Percentiles rank a stretch among this genome's conserved stretches.
phyloP scores from a whole-genome alignment of 2,113 vertebrate species.

The Phodopus roborovskii region DNA sequence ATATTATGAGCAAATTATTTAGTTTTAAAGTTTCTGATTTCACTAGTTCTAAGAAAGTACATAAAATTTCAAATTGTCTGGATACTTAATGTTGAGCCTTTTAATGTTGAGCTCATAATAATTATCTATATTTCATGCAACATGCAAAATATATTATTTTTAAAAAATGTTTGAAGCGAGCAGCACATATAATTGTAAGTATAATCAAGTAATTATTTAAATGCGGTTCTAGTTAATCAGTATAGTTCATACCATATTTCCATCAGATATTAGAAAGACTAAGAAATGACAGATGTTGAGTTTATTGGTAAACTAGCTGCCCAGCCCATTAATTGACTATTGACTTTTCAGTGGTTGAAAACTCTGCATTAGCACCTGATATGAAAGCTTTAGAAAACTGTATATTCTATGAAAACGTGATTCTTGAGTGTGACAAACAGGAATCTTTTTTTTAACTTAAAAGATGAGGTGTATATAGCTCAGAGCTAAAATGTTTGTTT shows the following conservation, averaged over 20 bases:
- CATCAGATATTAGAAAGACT: neutral
- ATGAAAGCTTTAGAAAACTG: neutral
- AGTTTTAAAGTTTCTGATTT: neutral
- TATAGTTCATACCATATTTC: neutral
- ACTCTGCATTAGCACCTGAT: neutral
- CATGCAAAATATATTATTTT: neutral
- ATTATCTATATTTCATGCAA: neutral
- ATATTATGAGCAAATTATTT: neutral
- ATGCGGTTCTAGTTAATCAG: constrained; percentile 13
- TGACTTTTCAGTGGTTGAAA: neutral
- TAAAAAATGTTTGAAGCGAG: neutral
- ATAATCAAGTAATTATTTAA: constrained; percentile 11
- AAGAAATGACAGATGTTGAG: neutral
- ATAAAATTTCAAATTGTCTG: neutral
- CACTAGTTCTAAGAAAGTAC: neutral
- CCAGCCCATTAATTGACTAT: neutral
- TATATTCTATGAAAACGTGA: neutral
- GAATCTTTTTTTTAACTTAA: neutral
- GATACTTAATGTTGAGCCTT: neutral
- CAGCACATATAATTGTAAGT: neutral
- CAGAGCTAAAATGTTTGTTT: neutral
- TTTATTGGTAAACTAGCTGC: neutral
- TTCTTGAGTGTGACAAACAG: neutral
- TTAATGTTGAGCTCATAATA: neutral
- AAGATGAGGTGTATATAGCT: neutral